Percentiles rank a stretch among this genome's conserved stretches.
These are phyloP conservation scores for Bombus affinis DNA, from an alignment of 1,140 invertebrate species.

Conservation along the genomic window DNA sequence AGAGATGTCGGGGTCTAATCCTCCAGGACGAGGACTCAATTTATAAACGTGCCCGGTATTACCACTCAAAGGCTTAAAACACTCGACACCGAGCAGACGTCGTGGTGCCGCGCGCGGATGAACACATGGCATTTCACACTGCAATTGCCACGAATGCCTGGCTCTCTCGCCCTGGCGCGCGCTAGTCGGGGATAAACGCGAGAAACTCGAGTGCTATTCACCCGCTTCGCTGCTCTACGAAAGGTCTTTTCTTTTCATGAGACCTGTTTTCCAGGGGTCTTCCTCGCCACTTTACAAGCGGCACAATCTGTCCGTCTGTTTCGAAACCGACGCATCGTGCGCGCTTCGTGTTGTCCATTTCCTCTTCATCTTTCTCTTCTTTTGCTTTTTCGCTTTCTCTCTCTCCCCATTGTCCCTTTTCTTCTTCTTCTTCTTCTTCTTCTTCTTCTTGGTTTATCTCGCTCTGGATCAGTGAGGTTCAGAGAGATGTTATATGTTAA, in stretches of 20 bases:
- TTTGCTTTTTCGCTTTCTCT: too few species aligned
- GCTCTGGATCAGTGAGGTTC: not conserved
- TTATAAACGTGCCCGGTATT: slow-evolving; percentile 72
- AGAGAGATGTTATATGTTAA: not conserved
- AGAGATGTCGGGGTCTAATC: slow-evolving; percentile 60
- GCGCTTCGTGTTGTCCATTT: not conserved
- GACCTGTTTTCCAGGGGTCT: slow-evolving; percentile 28
- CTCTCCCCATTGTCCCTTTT: not conserved
- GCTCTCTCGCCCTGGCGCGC: not conserved
- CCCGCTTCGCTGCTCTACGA: slow-evolving; percentile 12
- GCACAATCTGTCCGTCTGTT: slow-evolving; percentile 8
- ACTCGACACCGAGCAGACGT: slow-evolving; percentile 64
- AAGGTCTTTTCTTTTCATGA: slow-evolving; percentile 40
- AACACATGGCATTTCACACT: slow-evolving; percentile 71
- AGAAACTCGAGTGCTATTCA: slow-evolving; percentile 49
- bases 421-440: too few species aligned
- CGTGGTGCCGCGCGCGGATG: slow-evolving; percentile 45
- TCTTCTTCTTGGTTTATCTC: not conserved
- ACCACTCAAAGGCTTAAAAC: slow-evolving; percentile 74
- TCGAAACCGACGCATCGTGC: not conserved
- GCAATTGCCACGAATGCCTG: slow-evolving; percentile 66
- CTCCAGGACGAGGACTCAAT: slow-evolving; percentile 72
- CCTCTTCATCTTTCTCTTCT: not conserved
- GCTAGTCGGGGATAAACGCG: slow-evolving; percentile 41
- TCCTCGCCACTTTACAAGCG: slow-evolving; percentile 20